Evolutionary conservation across 2,797 vertebrate genomes (phyloP), one percentile per base, ranked within the genome.

Genomic region (Pangasius krempfi): DNA sequence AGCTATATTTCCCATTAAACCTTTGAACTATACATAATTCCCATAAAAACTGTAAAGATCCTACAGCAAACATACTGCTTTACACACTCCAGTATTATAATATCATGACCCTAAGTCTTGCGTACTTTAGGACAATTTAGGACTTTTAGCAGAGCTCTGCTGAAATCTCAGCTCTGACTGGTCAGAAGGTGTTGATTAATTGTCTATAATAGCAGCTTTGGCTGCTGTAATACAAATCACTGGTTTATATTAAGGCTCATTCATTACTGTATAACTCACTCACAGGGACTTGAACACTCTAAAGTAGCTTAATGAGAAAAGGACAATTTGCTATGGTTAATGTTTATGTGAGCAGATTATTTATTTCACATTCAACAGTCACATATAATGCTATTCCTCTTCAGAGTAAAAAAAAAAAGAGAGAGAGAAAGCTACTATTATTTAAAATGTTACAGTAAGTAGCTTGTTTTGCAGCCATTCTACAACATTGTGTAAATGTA

Each of bases 221-320:
- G 18, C 5, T 30, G 27, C 5, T 9, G 30, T 54, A 30, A 78
- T 54, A 54, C 40, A 54, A 54, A 52, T 78, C 27, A 52, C 14
- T 52, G 50, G 13, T 76, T 47, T 47, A 75, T 47, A 75, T 76
- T 76, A 27, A 52, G 6, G 47, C 12, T 78, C 50, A 78, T 78
- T 78, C 44, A 47, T 75, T 75, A 75, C 44, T 75, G 50, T 44
- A 16, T n/a, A 76, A 76, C 25, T 76, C 73, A 50, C 25, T 76
- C 13, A 50, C 22, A 16, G 13, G 12, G 13, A 50, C 10, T n/a
- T 16, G 10, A 75, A 75, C 72, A 25, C 22, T 47, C 1, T 27
- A 50, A 76, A 47, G 9, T 47, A 47, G 75, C 12, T 50, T 12
- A 75, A 75, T 25, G 37, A 75, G 27, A 47, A 47, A 75, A 75